These are phyloP conservation scores for Tragelaphus oryx DNA, from an alignment of 2,797 vertebrate species.

Conservation along the genomic window DNA sequence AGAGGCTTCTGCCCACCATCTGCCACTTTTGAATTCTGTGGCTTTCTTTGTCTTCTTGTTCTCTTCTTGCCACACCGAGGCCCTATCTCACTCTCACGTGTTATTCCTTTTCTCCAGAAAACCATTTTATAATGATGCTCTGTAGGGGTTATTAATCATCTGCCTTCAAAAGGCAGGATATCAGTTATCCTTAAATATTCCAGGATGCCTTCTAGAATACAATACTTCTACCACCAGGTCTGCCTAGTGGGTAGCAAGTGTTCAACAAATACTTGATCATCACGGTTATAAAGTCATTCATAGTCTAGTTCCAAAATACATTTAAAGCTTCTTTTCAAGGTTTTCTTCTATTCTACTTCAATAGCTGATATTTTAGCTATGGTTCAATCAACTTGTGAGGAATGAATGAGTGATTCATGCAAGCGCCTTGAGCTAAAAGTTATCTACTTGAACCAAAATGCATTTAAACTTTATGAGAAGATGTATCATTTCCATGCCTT, in stretches of 20 bases:
- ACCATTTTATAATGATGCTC: background rate
- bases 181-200: background rate
- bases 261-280: background rate
- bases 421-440: slow-evolving; percentile 41
- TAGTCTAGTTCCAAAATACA: background rate
- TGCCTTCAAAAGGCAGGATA: background rate
- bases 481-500: slow-evolving; percentile 55
- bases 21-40: background rate
- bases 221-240: background rate
- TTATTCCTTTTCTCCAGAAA: background rate
- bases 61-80: background rate
- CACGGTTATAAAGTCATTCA: background rate
- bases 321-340: background rate
- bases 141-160: background rate
- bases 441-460: slow-evolving; percentile 43
- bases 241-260: background rate
- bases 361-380: background rate
- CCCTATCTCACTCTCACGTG: background rate
- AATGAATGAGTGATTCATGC: slow-evolving; percentile 43
- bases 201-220: background rate
- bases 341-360: background rate
- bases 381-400: slow-evolving; percentile 47
- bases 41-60: background rate
- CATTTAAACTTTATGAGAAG: slow-evolving; percentile 68
- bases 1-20: background rate